Evolutionary conservation across 2,797 vertebrate genomes (phyloP).

Genomic region (Danio albolineatus): DNA sequence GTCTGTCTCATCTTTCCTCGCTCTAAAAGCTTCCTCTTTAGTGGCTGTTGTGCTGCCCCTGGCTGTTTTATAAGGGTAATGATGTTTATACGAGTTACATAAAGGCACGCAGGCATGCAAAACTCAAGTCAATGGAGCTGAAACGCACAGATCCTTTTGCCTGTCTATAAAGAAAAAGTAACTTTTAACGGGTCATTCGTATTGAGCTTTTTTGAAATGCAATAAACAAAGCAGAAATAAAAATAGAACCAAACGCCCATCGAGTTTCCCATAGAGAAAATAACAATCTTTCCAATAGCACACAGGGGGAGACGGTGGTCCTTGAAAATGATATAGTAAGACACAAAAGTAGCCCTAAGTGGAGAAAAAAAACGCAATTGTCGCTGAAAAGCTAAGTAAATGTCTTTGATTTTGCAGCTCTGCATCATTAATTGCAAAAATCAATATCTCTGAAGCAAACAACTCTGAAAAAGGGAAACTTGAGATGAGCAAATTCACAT

Average conservation of each 20-base stretch:
- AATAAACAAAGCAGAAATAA: conserved; percentile 24
- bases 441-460: not conserved
- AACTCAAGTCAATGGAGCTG: conserved; percentile 16
- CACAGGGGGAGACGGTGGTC: conserved; percentile 48
- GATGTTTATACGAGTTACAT: conserved; percentile 56
- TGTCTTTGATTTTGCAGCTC: conserved; percentile 3
- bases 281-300: conserved; percentile 64
- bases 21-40: conserved; percentile 44
- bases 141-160: conserved; percentile 13
- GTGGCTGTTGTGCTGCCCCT: conserved; percentile 28
- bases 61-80: conserved; percentile 55
- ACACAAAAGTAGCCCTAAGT: conserved; percentile 18
- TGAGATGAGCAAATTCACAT: not conserved
- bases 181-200: conserved; percentile 12
- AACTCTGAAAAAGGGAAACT: not conserved
- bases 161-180: not conserved
- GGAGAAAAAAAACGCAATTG: conserved; percentile 34
- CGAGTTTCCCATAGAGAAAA: conserved; percentile 60
- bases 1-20: conserved; percentile 32
- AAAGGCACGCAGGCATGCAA: conserved; percentile 43
- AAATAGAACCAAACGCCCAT: conserved; percentile 3
- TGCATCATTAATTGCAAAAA: conserved; percentile 22
- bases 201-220: conserved; percentile 15
- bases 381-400: conserved; percentile 11
- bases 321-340: conserved; percentile 26